Conservation (phyloP, 2,888 invertebrate genomes). For the Agrilus mali region DNA sequence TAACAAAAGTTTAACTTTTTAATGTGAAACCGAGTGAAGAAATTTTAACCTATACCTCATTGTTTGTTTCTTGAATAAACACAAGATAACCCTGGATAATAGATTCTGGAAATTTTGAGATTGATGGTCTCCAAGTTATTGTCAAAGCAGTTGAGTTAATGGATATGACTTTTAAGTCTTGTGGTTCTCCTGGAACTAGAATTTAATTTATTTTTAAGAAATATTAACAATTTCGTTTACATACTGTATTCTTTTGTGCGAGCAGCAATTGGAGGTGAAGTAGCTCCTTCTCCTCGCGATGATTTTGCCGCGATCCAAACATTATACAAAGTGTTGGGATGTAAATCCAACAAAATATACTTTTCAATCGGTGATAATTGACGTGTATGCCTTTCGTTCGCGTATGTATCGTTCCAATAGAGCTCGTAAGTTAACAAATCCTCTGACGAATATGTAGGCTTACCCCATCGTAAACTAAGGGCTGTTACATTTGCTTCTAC, state of each 20-base stretch:
- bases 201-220: constrained; percentile 17
- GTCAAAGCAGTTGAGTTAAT: constrained; percentile 90
- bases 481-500: constrained; percentile 71
- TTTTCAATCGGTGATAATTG: constrained; percentile 63
- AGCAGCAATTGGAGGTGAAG: constrained; percentile 78
- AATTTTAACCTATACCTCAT: constrained; percentile 47
- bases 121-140: constrained; percentile 89
- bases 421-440: constrained; percentile 82
- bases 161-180: constrained; percentile 74
- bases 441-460: constrained; percentile 73
- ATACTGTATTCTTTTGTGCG: constrained; percentile 90
- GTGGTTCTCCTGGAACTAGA: constrained; percentile 95
- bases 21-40: no score
- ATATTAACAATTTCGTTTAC: constrained; percentile 25
- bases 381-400: constrained; percentile 65
- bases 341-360: constrained; percentile 70
- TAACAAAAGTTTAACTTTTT: constrained; percentile 20
- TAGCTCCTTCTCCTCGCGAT: constrained; percentile 78
- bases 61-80: constrained; percentile 79
- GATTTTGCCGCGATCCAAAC: constrained; percentile 86
- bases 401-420: constrained; percentile 86
- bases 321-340: constrained; percentile 85
- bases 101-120: constrained; percentile 82
- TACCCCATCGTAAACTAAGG: constrained; percentile 74
- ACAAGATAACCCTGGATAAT: constrained; percentile 95